Evolutionary conservation across 2,113 vertebrate genomes (phyloP).

Genomic region (Microtus richardsoni): DNA sequence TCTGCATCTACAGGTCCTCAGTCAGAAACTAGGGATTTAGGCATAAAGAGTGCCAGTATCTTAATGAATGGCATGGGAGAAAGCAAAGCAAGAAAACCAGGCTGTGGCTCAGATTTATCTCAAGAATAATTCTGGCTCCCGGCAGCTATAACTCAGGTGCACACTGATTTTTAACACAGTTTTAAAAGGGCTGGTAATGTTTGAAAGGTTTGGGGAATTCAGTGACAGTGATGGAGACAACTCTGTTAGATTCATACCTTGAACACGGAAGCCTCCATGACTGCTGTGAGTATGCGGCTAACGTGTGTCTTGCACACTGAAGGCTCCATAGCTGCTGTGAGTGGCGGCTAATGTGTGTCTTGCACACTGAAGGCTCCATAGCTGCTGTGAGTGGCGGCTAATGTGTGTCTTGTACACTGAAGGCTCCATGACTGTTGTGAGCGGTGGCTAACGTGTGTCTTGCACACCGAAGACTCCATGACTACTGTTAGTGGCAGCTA

Average conservation of each 20-base stretch:
- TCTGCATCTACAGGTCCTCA: neutral
- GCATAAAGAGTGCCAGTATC: neutral
- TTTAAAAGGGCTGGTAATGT: neutral
- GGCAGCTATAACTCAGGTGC: neutral
- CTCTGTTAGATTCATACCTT: neutral
- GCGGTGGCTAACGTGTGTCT: no score
- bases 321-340: no score
- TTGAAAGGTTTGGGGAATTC: neutral
- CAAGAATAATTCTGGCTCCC: conserved; percentile 12
- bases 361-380: no score
- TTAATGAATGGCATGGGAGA: neutral
- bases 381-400: no score
- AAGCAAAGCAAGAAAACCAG: neutral
- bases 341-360: no score
- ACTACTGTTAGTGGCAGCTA: no score
- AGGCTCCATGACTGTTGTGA: no score
- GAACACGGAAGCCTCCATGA: neutral
- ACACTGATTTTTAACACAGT: neutral
- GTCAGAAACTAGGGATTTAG: conserved; percentile 18
- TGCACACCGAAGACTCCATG: no score
- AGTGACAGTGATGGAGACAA: neutral
- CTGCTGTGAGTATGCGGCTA: no score
- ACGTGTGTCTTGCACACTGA: no score
- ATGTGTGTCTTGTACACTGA: no score
- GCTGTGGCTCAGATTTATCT: neutral